Conservation (phyloP, 2,113 vertebrate genomes). For the Corydoras sp. region DNA sequence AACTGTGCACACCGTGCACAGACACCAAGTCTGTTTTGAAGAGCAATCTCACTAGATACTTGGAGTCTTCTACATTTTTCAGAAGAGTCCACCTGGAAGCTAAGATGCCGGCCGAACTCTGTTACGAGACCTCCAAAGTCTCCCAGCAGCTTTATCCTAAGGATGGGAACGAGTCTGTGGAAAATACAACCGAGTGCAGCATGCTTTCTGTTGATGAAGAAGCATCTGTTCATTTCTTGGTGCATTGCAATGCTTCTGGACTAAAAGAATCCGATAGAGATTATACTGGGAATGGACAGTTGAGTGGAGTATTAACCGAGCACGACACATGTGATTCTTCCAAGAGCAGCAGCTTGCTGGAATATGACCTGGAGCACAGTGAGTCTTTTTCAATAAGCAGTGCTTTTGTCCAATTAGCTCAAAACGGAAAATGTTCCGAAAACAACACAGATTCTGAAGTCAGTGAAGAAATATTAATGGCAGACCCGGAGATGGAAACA, state of each 20-base stretch:
- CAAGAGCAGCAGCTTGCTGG: slow-evolving; percentile 52
- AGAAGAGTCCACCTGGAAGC: slow-evolving; percentile 30
- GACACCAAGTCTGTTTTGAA: slow-evolving; percentile 38
- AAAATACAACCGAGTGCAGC: slow-evolving; percentile 39
- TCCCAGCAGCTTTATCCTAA: slow-evolving; percentile 44
- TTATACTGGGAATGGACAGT: slow-evolving; percentile 37
- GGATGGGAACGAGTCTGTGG: slow-evolving; percentile 42
- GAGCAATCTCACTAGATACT: slow-evolving; percentile 37
- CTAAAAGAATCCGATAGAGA: slow-evolving; percentile 41
- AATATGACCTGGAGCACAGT: slow-evolving; percentile 54
- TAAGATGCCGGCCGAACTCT: slow-evolving; percentile 56
- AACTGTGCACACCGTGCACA: slow-evolving; percentile 26
- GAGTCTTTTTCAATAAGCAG: slow-evolving; percentile 49
- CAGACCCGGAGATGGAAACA: slow-evolving; percentile 19
- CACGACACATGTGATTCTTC: slow-evolving; percentile 41
- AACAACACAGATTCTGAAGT: slow-evolving; percentile 2
- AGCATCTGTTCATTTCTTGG: slow-evolving; percentile 45
- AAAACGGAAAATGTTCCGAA: slow-evolving; percentile 23
- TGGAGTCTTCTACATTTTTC: slow-evolving; percentile 46
- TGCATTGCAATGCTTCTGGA: slow-evolving; percentile 34
- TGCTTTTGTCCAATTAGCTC: slow-evolving; percentile 20
- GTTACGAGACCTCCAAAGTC: slow-evolving; percentile 51
- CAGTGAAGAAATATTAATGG: slow-evolving; percentile 18
- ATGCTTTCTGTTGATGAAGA: slow-evolving; percentile 26
- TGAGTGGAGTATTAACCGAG: slow-evolving; percentile 34